Conservation (phyloP, 2,888 invertebrate species). For the Hecatera dysodea region DNA sequence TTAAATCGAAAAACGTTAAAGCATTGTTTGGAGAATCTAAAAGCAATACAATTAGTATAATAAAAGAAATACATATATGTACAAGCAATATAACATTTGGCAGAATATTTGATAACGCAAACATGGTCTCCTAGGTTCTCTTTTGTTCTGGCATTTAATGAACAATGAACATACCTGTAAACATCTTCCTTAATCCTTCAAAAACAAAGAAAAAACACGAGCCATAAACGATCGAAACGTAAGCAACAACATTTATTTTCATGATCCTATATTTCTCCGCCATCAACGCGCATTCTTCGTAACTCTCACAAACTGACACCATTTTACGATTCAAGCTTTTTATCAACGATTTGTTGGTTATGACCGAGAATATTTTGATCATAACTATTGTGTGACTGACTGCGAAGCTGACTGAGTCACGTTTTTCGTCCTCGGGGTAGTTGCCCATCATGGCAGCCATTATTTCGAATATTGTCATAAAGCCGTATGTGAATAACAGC, state of each 20-base stretch:
- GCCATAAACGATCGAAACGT: slow-evolving; percentile 76
- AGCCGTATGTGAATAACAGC: slow-evolving; percentile 76
- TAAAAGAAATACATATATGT: too few species aligned
- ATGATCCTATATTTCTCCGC: slow-evolving; percentile 78
- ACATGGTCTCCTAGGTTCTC: not conserved
- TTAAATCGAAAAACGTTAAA: too few species aligned
- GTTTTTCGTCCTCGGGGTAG: slow-evolving; percentile 83
- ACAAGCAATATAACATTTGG: not conserved
- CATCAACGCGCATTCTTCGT: slow-evolving; percentile 78
- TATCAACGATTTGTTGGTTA: slow-evolving; percentile 76
- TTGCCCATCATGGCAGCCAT: slow-evolving; percentile 79
- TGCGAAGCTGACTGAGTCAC: slow-evolving; percentile 82
- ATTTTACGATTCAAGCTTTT: slow-evolving; percentile 78
- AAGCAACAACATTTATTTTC: slow-evolving; percentile 80
- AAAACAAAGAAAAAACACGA: slow-evolving; percentile 77
- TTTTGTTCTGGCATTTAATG: slow-evolving; percentile 1
- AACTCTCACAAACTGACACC: slow-evolving; percentile 75
- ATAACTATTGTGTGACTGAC: slow-evolving; percentile 84
- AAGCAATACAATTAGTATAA: not conserved
- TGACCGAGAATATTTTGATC: slow-evolving; percentile 80
- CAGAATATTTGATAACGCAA: not conserved
- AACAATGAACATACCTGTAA: slow-evolving; percentile 70
- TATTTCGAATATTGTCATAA: slow-evolving; percentile 83
- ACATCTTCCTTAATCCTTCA: slow-evolving; percentile 82
- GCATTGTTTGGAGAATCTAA: not conserved